A percentile compares a stretch with the other conserved stretches of the same genome.
phyloP scores from a whole-genome alignment of 2,113 vertebrate genomes.

The Anguilla japonica region DNA sequence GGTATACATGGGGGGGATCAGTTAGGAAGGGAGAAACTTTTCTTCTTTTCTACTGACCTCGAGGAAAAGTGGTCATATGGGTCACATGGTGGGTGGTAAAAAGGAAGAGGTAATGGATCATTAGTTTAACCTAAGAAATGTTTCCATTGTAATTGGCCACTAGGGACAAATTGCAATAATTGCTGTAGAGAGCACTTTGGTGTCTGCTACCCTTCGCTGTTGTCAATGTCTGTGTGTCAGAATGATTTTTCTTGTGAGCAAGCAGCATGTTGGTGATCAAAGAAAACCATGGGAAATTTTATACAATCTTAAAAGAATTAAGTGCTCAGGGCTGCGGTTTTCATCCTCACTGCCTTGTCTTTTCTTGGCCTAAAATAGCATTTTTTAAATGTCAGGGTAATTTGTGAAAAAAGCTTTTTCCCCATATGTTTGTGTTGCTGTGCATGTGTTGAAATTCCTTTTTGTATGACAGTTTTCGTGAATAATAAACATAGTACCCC shows the following conservation, averaged over 20 bases:
- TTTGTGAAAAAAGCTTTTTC: neutral
- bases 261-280: neutral
- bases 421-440: neutral
- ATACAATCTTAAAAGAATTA: neutral
- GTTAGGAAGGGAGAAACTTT: too few species aligned
- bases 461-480: neutral
- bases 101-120: neutral
- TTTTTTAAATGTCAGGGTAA: neutral
- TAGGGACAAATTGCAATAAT: constrained; percentile 4
- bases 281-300: neutral
- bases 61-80: neutral
- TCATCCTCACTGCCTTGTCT: neutral
- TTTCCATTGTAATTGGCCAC: neutral
- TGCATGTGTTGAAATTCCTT: neutral
- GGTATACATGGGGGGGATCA: too few species aligned
- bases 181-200: neutral
- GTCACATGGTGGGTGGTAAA: neutral
- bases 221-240: neutral
- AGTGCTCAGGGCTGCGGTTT: neutral
- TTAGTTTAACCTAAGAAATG: neutral
- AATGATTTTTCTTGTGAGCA: neutral
- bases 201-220: neutral
- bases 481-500: neutral
- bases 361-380: neutral
- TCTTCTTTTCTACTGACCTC: too few species aligned